phyloP scores from a whole-genome alignment of 1,140 invertebrate genomes.

The Pogonognathellus flavescens region DNA sequence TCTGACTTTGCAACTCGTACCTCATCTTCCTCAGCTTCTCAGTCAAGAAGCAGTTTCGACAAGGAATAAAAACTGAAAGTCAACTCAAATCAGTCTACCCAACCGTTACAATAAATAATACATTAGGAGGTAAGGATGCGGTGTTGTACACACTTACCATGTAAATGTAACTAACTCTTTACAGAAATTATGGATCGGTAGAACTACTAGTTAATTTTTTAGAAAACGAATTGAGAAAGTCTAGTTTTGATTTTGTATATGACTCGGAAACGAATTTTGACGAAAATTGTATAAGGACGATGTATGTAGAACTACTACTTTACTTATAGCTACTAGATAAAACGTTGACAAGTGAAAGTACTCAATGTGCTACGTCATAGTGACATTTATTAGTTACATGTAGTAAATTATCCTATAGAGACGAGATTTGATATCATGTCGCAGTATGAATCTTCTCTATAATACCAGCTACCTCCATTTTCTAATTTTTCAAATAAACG shows the following conservation, averaged over 20 bases:
- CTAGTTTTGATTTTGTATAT: background rate
- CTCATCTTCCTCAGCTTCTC: constrained; percentile 2
- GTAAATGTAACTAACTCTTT: background rate
- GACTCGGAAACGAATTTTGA: background rate
- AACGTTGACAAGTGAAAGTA: no score
- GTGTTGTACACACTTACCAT: background rate
- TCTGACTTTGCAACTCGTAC: constrained; percentile 20
- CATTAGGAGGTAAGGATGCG: background rate
- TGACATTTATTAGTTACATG: no score
- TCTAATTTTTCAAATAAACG: constrained; percentile 17
- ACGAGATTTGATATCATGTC: no score
- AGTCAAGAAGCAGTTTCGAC: constrained; percentile 45
- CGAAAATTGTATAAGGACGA: no score
- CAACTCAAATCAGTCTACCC: background rate
- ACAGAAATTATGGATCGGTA: background rate
- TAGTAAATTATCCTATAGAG: no score
- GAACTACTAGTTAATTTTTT: background rate
- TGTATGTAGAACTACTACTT: no score
- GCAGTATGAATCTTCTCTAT: no score
- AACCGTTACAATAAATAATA: background rate
- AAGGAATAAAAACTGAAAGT: background rate
- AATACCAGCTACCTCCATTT: background rate
- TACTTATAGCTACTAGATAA: no score
- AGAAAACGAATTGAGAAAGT: background rate
- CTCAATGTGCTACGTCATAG: no score